Percentiles rank a stretch among this genome's conserved stretches.
phyloP scores from a whole-genome alignment of 2,113 vertebrate species.

The Atractosteus spatula region DNA sequence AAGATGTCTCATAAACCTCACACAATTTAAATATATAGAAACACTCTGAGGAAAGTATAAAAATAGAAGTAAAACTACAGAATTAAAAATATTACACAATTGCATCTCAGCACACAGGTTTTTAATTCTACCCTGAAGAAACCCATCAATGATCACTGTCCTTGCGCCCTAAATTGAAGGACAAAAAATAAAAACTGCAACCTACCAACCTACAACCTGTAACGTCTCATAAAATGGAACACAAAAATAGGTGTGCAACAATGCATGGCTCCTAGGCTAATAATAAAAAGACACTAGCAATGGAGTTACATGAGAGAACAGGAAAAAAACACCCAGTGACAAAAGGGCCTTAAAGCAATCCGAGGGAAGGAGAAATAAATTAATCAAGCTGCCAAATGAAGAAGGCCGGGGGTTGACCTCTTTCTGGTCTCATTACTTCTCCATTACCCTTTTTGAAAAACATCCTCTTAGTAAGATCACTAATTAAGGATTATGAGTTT shows the following conservation, averaged over 20 bases:
- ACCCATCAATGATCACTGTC: background rate
- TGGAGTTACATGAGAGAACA: conserved; percentile 46
- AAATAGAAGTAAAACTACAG: background rate
- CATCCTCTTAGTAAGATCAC: conserved; percentile 84
- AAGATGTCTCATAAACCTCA: background rate
- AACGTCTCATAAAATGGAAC: conserved; percentile 7
- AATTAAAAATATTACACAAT: background rate
- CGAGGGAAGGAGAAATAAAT: conserved; percentile 83
- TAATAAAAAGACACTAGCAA: conserved; percentile 48
- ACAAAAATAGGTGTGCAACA: conserved; percentile 13
- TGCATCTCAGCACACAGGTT: background rate
- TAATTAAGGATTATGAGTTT: conserved; percentile 85
- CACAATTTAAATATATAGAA: background rate
- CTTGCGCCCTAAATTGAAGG: background rate
- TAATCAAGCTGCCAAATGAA: conserved; percentile 90
- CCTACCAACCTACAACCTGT: background rate
- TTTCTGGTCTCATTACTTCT: conserved; percentile 84
- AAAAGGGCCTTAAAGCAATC: conserved; percentile 79
- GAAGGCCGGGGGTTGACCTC: conserved; percentile 80
- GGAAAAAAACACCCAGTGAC: conserved; percentile 68
- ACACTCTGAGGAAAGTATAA: background rate
- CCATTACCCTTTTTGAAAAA: conserved; percentile 83
- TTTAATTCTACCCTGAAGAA: background rate
- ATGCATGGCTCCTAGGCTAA: conserved; percentile 16
- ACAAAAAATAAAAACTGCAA: background rate